phyloP scores from a whole-genome alignment of 1,140 invertebrate genomes.

The Pararge aegeria region DNA sequence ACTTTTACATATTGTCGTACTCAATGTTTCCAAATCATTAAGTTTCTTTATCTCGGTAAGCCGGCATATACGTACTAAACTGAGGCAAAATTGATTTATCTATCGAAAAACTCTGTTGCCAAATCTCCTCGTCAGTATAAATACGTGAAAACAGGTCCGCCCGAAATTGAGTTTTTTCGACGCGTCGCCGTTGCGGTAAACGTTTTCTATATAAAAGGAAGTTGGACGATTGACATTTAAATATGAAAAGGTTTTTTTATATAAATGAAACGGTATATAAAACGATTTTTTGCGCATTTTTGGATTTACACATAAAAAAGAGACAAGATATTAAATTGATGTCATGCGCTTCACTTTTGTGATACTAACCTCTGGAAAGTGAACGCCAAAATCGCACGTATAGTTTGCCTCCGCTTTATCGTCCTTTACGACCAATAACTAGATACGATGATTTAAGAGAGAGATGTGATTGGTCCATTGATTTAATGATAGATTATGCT shows the following conservation, averaged over 20 bases:
- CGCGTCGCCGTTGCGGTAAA: background rate
- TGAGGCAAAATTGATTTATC: slow-evolving; percentile 7
- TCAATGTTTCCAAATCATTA: slow-evolving; percentile 5
- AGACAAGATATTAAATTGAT: background rate
- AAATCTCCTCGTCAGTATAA: slow-evolving; percentile 1
- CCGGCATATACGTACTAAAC: slow-evolving; percentile 3
- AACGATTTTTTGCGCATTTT: background rate
- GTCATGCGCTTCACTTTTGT: no score
- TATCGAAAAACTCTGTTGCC: slow-evolving; percentile 7
- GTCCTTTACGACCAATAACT: no score
- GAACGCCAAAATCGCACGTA: no score
- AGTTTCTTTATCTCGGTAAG: slow-evolving; percentile 1
- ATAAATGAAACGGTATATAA: background rate
- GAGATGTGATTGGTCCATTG: no score
- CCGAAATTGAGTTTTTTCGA: slow-evolving; percentile 7
- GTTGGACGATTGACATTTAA: slow-evolving; percentile 2
- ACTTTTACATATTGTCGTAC: slow-evolving; percentile 9
- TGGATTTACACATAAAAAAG: background rate
- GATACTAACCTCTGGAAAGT: no score
- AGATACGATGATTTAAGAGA: no score
- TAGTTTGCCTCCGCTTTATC: no score
- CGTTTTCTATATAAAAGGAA: slow-evolving; percentile 1
- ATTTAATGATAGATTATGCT: no score
- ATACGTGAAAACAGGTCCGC: slow-evolving; percentile 1
- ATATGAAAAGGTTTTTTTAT: background rate